A percentile compares a stretch with the other conserved stretches of the same genome.
Evolutionary conservation across 1,140 invertebrate genomes (phyloP).

Genomic region (Pomacea maculata): DNA sequence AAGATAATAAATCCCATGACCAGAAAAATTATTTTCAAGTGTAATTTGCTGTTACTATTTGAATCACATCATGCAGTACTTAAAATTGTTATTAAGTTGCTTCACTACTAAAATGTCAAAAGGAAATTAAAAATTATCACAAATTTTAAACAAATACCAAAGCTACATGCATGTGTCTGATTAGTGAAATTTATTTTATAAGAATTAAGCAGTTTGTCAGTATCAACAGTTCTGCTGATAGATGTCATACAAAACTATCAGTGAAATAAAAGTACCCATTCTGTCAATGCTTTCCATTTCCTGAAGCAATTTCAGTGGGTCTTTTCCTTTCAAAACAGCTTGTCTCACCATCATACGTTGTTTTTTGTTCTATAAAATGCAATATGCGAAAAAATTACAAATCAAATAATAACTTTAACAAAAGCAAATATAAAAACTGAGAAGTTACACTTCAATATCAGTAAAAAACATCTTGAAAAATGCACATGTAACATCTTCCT

Average conservation of each 20-base stretch:
- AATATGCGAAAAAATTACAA: background rate
- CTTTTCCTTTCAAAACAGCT: conserved; percentile 97
- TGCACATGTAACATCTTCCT: background rate
- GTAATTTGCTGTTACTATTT: no score
- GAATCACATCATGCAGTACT: background rate
- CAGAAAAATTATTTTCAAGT: no score
- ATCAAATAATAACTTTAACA: conserved; percentile 5
- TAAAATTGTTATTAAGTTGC: background rate
- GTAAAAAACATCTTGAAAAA: background rate
- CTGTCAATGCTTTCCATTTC: conserved; percentile 98
- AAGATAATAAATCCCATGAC: no score
- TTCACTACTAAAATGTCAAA: background rate
- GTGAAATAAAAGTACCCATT: conserved; percentile 79
- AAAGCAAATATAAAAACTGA: background rate
- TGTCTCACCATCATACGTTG: conserved; percentile 94
- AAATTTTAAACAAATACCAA: background rate
- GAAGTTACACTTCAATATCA: background rate
- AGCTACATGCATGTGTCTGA: background rate
- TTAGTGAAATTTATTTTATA: no score
- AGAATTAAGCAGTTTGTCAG: no score
- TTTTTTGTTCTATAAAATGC: conserved; percentile 80
- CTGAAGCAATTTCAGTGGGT: conserved; percentile 90
- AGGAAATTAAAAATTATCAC: background rate
- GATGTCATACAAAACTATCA: background rate
- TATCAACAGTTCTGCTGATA: no score